Conservation (phyloP, 1,140 invertebrate species). For the Diploscapter pachys region DNA sequence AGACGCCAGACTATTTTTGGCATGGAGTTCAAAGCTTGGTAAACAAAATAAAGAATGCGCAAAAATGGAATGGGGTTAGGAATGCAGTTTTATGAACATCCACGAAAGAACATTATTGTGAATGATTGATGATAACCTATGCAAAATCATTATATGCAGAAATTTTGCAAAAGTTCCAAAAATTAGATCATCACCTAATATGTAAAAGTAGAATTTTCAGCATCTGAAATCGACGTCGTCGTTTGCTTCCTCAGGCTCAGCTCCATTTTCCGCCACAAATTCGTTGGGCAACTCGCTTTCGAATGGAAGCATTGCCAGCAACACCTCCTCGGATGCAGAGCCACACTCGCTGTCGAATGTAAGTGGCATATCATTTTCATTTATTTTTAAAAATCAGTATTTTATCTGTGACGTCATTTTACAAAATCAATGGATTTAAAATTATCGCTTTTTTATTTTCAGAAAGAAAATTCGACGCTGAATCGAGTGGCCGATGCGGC, state of each 20-base stretch:
- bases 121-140: too few species aligned
- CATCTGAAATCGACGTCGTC: constrained; percentile 32
- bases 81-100: too few species aligned
- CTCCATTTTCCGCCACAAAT: background rate
- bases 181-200: too few species aligned
- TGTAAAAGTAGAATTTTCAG: constrained; percentile 6
- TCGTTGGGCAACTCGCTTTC: constrained; percentile 28
- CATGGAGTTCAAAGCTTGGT: too few species aligned
- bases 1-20: too few species aligned
- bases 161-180: too few species aligned
- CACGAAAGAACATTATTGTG: too few species aligned
- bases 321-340: constrained; percentile 24
- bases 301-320: constrained; percentile 27
- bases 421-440: background rate
- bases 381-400: background rate
- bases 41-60: too few species aligned
- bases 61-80: too few species aligned
- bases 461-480: constrained; percentile 24
- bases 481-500: constrained; percentile 8
- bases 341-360: constrained; percentile 27
- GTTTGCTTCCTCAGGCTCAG: constrained; percentile 5
- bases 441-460: constrained; percentile 8
- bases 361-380: background rate
- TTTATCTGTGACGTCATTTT: background rate
- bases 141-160: too few species aligned